phyloP scores from a whole-genome alignment of 1,140 invertebrate genomes.

The Phortica variegata region DNA sequence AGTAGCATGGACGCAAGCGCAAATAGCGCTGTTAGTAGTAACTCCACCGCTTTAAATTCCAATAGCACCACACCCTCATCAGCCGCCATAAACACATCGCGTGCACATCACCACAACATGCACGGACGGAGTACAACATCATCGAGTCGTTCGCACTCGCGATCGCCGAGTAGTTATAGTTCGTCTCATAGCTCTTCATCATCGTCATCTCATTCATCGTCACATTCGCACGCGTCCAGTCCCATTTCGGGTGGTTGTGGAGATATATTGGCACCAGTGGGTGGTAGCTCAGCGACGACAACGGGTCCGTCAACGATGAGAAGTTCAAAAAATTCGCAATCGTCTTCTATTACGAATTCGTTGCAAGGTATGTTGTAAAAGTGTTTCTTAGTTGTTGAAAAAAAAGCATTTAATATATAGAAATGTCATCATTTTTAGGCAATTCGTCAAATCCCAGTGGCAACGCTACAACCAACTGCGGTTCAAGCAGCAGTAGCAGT shows the following conservation, averaged over 20 bases:
- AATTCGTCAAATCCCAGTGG: conserved; percentile 54
- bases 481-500: conserved; percentile 49
- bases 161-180: conserved; percentile 57
- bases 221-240: conserved; percentile 55
- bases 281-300: conserved; percentile 5
- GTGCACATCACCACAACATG: conserved; percentile 30
- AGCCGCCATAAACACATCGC: conserved; percentile 10
- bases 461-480: conserved; percentile 26
- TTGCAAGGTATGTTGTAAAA: neutral
- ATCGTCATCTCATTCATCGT: conserved; percentile 53
- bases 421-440: conserved; percentile 17
- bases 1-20: neutral
- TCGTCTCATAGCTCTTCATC: conserved; percentile 55
- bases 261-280: conserved; percentile 25
- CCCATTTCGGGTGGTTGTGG: conserved; percentile 46
- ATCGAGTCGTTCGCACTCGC: conserved; percentile 60
- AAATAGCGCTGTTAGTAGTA: conserved; percentile 2
- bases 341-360: conserved; percentile 37
- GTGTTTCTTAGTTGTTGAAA: neutral
- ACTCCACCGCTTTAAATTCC: neutral
- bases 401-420: neutral
- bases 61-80: conserved; percentile 6
- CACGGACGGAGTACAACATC: conserved; percentile 57
- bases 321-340: conserved; percentile 30
- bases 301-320: conserved; percentile 11